phyloP scores from a whole-genome alignment of 1,140 invertebrate species.

The Telenomus remus region DNA sequence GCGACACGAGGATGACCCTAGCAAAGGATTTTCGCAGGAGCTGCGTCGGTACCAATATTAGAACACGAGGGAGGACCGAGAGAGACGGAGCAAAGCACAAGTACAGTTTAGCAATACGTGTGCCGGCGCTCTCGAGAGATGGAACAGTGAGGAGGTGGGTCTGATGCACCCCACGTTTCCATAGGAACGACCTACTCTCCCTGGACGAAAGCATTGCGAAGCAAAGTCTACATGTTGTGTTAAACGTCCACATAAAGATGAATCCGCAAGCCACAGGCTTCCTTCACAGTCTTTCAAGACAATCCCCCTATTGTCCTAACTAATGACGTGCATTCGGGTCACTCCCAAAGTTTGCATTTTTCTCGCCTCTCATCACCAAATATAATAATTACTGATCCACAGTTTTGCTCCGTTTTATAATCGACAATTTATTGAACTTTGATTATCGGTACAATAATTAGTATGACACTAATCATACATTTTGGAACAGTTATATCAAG shows the following conservation, averaged over 20 bases:
- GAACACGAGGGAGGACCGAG: slow-evolving; percentile 10
- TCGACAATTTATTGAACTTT: too few species aligned
- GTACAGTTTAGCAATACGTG: slow-evolving; percentile 67
- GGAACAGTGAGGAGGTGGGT: slow-evolving; percentile 56
- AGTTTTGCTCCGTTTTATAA: too few species aligned
- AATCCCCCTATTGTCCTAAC: slow-evolving; percentile 6
- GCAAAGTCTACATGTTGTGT: slow-evolving; percentile 59
- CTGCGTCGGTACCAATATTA: slow-evolving; percentile 47
- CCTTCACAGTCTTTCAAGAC: slow-evolving; percentile 4
- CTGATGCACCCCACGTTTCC: slow-evolving; percentile 71
- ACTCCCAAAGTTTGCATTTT: slow-evolving; percentile 16
- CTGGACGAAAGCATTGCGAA: slow-evolving; percentile 68
- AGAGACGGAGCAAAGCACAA: slow-evolving; percentile 9
- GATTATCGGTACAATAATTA: too few species aligned
- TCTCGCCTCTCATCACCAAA: not conserved
- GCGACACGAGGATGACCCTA: slow-evolving; percentile 54
- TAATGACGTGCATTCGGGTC: slow-evolving; percentile 6
- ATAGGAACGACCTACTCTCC: slow-evolving; percentile 75
- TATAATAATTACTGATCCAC: too few species aligned
- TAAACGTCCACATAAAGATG: slow-evolving; percentile 66
- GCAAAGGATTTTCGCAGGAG: slow-evolving; percentile 51
- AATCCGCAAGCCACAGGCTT: slow-evolving; percentile 45
- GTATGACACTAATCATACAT: too few species aligned
- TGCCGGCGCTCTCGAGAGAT: slow-evolving; percentile 44
- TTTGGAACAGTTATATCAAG: too few species aligned